Evolutionary conservation across 1,140 invertebrate genomes (phyloP), one percentile per base, ranked within the genome.

Genomic region (Papilio glaucus): DNA sequence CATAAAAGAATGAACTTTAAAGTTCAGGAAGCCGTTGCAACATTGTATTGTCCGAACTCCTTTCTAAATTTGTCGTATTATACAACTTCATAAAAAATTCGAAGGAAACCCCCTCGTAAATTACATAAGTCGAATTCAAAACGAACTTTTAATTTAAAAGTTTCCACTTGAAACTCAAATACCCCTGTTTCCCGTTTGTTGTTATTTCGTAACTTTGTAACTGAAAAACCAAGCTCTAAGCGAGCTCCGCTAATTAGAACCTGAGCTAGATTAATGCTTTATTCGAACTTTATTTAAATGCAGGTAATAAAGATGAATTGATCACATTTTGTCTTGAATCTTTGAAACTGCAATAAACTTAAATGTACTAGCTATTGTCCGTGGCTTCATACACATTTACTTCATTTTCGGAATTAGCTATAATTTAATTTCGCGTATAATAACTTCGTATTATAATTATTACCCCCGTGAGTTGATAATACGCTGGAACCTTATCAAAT

Each of bases 111-210:
- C 49, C 24, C 49, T 18, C 37, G 62, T 39, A 33, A 65, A 65
- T 65, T 65, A 39, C 37, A 39, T 21, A 65, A 38, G 33, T 37
- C n/a, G 37, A 57, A 65, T 65, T 65, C 37, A 38, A 65, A 39
- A 21, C 37, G n/a, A 63, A 65, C 37, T 65, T 65, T 65, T 65
- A 65, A 65, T 39, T 65, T 39, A 65, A 65, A 65, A 65, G 62
- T 65, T 65, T 38, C 62, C 33, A 38, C 62, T 65, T 38, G 7
- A 41, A 65, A 65, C 29, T 65, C 39, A 39, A 65, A 63, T 41
- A 39, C 15, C 33, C 15, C 37, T 65, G 62, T 39, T 38, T 21
- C n/a, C 8, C 37, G 62, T 65, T 65, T 39, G 62, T 65, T 65
- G 37, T 63, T 61, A 33, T 65, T 12, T 24, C 29, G 5, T 39